These are phyloP conservation scores for Neomonachus schauinslandi DNA, from an alignment of 2,113 vertebrate genomes.

Conservation along the genomic window DNA sequence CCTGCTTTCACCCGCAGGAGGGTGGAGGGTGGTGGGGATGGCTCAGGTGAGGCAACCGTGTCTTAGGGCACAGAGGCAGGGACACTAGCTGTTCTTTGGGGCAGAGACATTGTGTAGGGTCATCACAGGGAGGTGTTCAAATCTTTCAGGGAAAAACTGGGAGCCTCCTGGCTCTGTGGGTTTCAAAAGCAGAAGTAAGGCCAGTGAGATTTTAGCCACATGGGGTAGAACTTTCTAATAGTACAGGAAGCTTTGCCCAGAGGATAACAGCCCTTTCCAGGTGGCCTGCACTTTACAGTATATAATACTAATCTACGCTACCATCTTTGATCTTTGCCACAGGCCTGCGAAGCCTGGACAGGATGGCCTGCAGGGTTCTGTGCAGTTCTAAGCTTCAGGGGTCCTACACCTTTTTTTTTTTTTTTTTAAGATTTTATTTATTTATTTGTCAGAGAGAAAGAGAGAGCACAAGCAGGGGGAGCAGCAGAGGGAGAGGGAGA, in stretches of 20 bases:
- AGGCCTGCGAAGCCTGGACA: accelerated
- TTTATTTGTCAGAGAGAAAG: no score
- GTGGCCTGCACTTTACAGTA: accelerated
- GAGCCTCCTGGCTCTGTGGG: background rate
- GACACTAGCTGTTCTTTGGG: background rate
- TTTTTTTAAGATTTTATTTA: no score
- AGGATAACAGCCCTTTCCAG: accelerated
- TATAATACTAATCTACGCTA: accelerated
- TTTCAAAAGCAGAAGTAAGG: background rate
- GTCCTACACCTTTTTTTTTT: no score
- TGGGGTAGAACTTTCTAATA: background rate
- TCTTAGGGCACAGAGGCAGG: background rate
- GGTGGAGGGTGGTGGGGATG: background rate
- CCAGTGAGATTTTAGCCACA: background rate
- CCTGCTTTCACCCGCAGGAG: background rate
- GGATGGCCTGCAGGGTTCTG: background rate
- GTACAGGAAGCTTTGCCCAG: background rate
- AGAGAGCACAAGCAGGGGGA: background rate
- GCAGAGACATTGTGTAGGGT: background rate
- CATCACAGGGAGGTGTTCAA: background rate
- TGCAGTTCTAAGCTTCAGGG: no score
- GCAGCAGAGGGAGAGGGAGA: background rate
- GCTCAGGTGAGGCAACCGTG: background rate
- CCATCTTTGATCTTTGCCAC: accelerated
- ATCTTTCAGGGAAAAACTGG: background rate